These are phyloP conservation scores for Agrotis puta DNA, from an alignment of 2,888 invertebrate species.

Conservation along the genomic window DNA sequence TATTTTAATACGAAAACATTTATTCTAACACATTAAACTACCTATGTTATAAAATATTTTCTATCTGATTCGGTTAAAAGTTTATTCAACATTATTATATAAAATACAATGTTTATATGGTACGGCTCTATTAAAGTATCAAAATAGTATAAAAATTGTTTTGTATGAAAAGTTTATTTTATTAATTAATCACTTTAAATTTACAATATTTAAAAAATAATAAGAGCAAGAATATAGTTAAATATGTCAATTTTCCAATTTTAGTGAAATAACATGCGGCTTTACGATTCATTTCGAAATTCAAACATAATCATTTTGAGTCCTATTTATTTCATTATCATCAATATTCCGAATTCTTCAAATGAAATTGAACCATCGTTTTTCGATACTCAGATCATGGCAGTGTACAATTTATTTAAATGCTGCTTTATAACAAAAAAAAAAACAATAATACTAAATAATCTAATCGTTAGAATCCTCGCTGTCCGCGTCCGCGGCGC, in stretches of 20 bases:
- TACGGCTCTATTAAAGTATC: constrained; percentile 21
- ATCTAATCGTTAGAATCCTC: constrained; percentile 71
- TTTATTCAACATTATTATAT: background rate
- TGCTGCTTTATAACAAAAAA: constrained; percentile 17
- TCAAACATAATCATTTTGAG: background rate
- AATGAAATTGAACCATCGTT: background rate
- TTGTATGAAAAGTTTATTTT: constrained; percentile 27
- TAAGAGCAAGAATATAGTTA: background rate
- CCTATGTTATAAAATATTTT: constrained; percentile 3
- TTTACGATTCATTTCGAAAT: background rate
- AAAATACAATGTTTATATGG: constrained; percentile 16
- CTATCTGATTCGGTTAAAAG: background rate
- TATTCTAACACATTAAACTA: constrained; percentile 7
- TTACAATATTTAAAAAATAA: constrained; percentile 20
- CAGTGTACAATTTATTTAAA: constrained; percentile 40
- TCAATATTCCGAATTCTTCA: background rate
- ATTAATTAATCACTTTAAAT: constrained; percentile 31
- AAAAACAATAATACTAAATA: constrained; percentile 1
- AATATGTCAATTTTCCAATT: constrained; percentile 15
- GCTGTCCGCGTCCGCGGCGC: constrained; percentile 70
- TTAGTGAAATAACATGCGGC: background rate
- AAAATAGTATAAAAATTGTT: constrained; percentile 44
- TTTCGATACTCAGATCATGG: constrained; percentile 20
- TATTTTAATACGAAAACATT: constrained; percentile 37
- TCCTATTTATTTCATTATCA: background rate